Evolutionary conservation across 2,888 invertebrate species (phyloP), one percentile per base, ranked within the genome.

Genomic region (Tenthredo amoena): DNA sequence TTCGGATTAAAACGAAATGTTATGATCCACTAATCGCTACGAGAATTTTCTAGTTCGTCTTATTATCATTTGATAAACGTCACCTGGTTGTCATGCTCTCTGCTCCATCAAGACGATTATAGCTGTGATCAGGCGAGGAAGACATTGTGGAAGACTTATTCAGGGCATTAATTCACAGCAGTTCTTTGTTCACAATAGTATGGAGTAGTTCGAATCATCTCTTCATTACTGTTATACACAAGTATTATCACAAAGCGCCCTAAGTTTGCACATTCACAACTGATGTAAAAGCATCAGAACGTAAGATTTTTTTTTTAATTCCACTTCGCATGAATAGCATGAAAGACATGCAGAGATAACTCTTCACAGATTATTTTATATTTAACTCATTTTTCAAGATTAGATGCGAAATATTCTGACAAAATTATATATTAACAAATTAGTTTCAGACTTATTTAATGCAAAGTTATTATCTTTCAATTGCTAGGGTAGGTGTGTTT

Each of bases 121-220:
- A 84, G 40, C 84, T 85, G 62, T 85, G 85, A 15, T 85, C 85
- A 18, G 85, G 84, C 0, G 85, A 85, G 7, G 85, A 85, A 76
- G 85, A 84, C 85, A 85, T 85, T 31, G 40, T 84, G 15, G 31
- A 50, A 43, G 82, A 72, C 82, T 50, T 43, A 34, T 47, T 83
- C 83, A 83, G 31, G 6, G 18, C n/a, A 50, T 68, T 50, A 50
- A 71, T 62, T 58, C 34, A 6, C 40, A 43, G 37, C 37, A 83
- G 34, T 83, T 71, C 83, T 81, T 83, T 65, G 83, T 83, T 47
- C 62, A 71, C 71, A 50, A 21, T 68, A 47, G 43, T 43, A 40
- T 26, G 10, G 7, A 47, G 37, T 83, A 47, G 65, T 71, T 21
- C 68, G 83, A 65, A 50, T 68, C 83, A 47, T 68, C 18, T 83